These are phyloP conservation scores for Carettochelys insculpta DNA, from an alignment of 2,113 vertebrate species.

Conservation along the genomic window DNA sequence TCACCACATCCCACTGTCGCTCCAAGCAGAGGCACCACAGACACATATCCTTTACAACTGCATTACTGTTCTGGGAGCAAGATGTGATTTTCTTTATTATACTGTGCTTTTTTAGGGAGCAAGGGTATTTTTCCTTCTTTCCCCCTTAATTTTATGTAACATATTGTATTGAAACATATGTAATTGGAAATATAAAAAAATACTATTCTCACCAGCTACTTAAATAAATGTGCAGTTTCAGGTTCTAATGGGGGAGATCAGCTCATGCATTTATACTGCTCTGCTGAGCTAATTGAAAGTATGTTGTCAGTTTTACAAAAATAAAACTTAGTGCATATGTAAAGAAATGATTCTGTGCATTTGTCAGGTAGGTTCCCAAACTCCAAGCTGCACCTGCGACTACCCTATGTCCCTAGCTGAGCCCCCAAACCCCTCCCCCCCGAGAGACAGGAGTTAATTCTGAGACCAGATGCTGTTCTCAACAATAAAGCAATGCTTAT, in stretches of 20 bases:
- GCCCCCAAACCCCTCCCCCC: background rate
- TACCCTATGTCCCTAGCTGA: background rate
- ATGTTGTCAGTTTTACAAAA: background rate
- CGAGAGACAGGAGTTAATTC: background rate
- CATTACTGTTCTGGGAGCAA: background rate
- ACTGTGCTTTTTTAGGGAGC: rapidly evolving
- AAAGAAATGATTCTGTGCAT: background rate
- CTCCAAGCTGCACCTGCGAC: background rate
- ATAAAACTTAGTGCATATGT: background rate
- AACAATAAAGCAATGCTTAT: background rate
- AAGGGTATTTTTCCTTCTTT: background rate
- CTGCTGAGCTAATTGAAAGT: background rate
- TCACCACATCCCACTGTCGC: background rate
- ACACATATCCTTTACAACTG: background rate
- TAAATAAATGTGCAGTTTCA: constrained; percentile 3
- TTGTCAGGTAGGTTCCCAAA: background rate
- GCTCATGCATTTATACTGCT: background rate
- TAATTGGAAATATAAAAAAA: background rate
- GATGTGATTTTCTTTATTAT: background rate
- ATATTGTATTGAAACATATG: background rate
- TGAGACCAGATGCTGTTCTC: background rate
- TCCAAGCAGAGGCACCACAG: background rate
- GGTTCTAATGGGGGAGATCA: constrained; percentile 4
- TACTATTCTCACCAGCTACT: background rate
- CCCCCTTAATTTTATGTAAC: background rate